Base-by-base conservation (phyloP, 2,888 invertebrate genomes). In the Gerris lacustris region DNA sequence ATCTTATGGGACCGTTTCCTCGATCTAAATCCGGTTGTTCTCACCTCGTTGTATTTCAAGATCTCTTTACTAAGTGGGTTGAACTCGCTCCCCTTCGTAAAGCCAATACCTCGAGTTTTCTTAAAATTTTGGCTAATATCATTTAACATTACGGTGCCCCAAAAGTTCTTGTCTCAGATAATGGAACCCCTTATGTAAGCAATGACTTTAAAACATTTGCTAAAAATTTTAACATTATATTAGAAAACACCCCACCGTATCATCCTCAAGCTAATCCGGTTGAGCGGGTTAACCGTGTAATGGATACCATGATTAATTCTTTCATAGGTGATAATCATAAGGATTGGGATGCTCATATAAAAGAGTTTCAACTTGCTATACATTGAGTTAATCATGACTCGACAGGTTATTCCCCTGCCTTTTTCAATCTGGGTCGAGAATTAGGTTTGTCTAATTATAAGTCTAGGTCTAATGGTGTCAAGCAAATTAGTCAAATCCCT, bases 221-320 rank as follows among this genome's bases (percentile, higher is more conserved):
- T n/a, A n/a, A n/a, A n/a, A n/a, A n/a, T n/a, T n/a, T n/a, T n/a
- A n/a, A n/a, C n/a, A n/a, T n/a, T n/a, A n/a, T n/a, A n/a, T n/a
- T n/a, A n/a, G n/a, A n/a, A n/a, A n/a, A n/a, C n/a, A n/a, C n/a
- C n/a, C n/a, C n/a, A n/a, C n/a, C n/a, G n/a, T 76, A 79, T 69
- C 44, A 77, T 6, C 75, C 77, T 0, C 79, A 80, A 55, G 77
- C 76, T 5, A 79, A 80, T 70, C 78, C 78, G 0, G 78, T 77
- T 0, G 79, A 80, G 72, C 55, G 79, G 15, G 73, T 76, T 0
- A 80, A 79, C 69, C 69, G 76, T 17, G 76, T 76, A 0, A 45
- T 79, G 0, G 77, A 79, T 68, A 78, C 78, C 0, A 79, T 80
- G 77, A 76, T 79, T 0, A 73, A 77, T 0, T 73, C 77, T 44